Base-by-base conservation (phyloP, 2,113 vertebrate species). In the Perca flavescens region DNA sequence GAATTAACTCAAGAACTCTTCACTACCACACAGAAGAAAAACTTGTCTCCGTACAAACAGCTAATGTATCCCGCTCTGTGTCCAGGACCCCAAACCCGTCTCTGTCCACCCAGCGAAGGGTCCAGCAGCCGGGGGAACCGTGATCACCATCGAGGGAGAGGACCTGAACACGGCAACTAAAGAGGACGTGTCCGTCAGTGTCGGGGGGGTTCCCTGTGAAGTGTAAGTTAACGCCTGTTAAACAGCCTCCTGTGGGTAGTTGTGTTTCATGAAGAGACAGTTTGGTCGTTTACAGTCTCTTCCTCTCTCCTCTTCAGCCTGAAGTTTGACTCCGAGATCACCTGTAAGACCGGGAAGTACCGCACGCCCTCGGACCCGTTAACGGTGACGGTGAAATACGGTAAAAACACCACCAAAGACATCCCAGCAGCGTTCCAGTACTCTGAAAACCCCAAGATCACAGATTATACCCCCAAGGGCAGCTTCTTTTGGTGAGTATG, bases 401-500 rank as follows among this genome's bases (percentile, higher is more conserved):
- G 97, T 1, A 86, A 13, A 2, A 88, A 85, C 82, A 95, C 94
- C 57, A 89, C 65, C 5, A 95, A 87, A 81, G 78, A 63, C 0
- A 17, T 95, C 12, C 0, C 11, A 0, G n/a, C 0, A 0, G 25
- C 0, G 0, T 96, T 95, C 94, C 92, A 87, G 40, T 99, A 97
- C 88, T 92, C 85, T 0, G 93, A 96, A 16, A 97, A 99, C 82
- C 98, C 98, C 0, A 96, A 95, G 47, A 86, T 99, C 77, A 66
- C 17, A 0, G 87, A 92, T 12, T 96, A 95, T 28, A 11, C 80
- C 11, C 98, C 98, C 0, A 87, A 92, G 31, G 86, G 80, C n/a
- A 99, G 98, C 93, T 99, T 99, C 56, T 53, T 94, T 19, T 98
- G 98, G 98, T 99, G 82, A 57, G 68, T 16, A 1, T 15, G 43